phyloP scores from a whole-genome alignment of 2,888 invertebrate genomes.

The Salpingus planirostris region DNA sequence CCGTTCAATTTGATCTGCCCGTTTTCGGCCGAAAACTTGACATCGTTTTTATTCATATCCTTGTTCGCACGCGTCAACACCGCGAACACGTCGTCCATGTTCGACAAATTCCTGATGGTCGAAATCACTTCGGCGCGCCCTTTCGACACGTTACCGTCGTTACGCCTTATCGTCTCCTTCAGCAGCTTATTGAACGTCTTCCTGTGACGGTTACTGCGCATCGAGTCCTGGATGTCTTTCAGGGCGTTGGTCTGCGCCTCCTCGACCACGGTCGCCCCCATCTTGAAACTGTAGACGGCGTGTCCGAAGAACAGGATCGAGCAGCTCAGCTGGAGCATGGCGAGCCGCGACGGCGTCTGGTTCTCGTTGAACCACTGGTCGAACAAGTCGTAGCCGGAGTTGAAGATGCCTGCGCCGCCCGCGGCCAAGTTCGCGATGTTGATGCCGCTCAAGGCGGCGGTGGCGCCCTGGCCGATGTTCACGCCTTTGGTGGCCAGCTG shows the following conservation, averaged over 20 bases:
- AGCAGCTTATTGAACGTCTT: constrained; percentile 51
- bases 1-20: constrained; percentile 29
- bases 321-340: constrained; percentile 32
- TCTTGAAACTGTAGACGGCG: constrained; percentile 32
- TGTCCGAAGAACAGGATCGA: constrained; percentile 33
- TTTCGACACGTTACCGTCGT: constrained; percentile 36
- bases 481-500: constrained; percentile 41
- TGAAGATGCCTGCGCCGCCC: constrained; percentile 27
- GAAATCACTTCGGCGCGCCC: constrained; percentile 50
- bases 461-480: constrained; percentile 26
- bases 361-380: constrained; percentile 27
- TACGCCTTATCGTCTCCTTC: constrained; percentile 46
- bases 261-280: constrained; percentile 31
- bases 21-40: constrained; percentile 25
- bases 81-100: constrained; percentile 50
- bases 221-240: constrained; percentile 44
- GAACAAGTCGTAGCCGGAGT: constrained; percentile 28
- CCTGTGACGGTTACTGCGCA: constrained; percentile 49
- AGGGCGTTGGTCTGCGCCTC: constrained; percentile 48
- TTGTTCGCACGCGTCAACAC: constrained; percentile 48
- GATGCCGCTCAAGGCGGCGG: constrained; percentile 24
- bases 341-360: constrained; percentile 38
- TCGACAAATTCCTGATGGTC: constrained; percentile 44
- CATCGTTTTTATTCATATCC: constrained; percentile 45
- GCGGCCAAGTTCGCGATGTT: constrained; percentile 28